Evolutionary conservation across 2,888 invertebrate species (phyloP), one percentile per base, ranked within the genome.

Genomic region (Cremastinae sp.): DNA sequence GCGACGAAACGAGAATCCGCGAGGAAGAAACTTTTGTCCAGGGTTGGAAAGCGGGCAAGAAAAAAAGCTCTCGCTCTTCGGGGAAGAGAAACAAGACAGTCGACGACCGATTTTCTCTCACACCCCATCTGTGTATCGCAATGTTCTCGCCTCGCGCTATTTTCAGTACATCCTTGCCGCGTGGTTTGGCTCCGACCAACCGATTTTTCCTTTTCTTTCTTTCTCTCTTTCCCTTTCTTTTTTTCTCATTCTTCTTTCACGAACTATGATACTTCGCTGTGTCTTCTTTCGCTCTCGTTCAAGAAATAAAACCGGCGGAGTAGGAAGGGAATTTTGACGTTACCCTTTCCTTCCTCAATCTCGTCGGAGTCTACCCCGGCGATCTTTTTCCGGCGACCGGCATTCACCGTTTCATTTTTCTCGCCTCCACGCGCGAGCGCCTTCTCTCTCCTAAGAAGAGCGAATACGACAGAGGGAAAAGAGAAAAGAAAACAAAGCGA

Each of bases 321-420:
- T 74, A 66, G 72, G 78, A 28, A 28, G 28, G 5, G 28, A 28
- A 28, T 28, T 28, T 78, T 59, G 64, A 75, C 68, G 58, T 69
- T 65, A 22, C 51, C 51, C 59, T 49, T 61, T 5, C 5, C 28
- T 28, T 28, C 28, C 28, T 28, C 45, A 55, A 35, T 35, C 35
- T 28, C 55, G 12, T 14, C 68, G 8, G 37, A 14, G 16, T 12
- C 14, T 39, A 9, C 39, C 37, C 45, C 47, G 14, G 49, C 59
- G 51, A 49, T 58, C 55, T 70, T 69, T 65, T 56, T 65, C 70
- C 61, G 64, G 56, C 74, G 59, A 65, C 51, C 65, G 61, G 62
- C 56, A 78, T 81, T 73, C 76, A 78, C 77, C 79, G 59, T 78
- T 82, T 80, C 81, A 79, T 82, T 83, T 81, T 83, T 84, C 82